These are phyloP conservation scores for Eledona agricola DNA, from an alignment of 2,888 invertebrate genomes.

Conservation along the genomic window DNA sequence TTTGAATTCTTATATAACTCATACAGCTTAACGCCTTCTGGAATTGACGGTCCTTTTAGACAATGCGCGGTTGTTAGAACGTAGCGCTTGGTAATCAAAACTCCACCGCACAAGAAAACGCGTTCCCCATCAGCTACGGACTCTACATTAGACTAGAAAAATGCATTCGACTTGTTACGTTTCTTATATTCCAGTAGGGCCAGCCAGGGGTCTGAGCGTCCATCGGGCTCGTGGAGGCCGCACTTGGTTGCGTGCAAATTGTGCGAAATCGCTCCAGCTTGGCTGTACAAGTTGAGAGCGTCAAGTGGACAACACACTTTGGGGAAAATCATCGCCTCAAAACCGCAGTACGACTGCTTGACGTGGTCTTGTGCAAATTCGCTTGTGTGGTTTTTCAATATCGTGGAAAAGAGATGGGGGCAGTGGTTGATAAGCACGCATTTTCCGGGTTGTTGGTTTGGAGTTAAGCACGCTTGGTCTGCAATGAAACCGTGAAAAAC, in stretches of 20 bases:
- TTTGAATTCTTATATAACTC: not conserved
- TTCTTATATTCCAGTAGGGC: slow-evolving; percentile 6
- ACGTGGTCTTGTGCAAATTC: not conserved
- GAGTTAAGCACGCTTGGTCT: slow-evolving; percentile 4
- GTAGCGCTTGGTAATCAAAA: slow-evolving; percentile 8
- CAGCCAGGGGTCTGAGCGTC: slow-evolving; percentile 1
- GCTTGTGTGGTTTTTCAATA: slow-evolving; percentile 45
- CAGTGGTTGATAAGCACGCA: slow-evolving; percentile 7
- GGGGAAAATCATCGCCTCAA: not conserved
- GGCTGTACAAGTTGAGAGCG: not conserved
- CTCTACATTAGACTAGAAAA: not conserved
- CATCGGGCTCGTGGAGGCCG: not conserved
- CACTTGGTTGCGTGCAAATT: slow-evolving; percentile 2
- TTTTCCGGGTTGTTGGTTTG: not conserved
- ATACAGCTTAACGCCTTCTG: slow-evolving; percentile 3
- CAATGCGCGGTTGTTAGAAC: slow-evolving; percentile 15
- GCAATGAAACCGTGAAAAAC: no score
- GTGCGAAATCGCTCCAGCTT: no score
- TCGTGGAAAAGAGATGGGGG: not conserved
- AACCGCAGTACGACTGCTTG: slow-evolving; percentile 4
- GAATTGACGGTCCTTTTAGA: slow-evolving; percentile 1
- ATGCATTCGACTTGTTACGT: not conserved
- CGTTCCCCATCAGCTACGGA: slow-evolving; percentile 1
- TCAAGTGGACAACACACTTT: slow-evolving; percentile 14
- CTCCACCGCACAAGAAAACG: slow-evolving; percentile 4